Evolutionary conservation across 1,140 invertebrate genomes (phyloP).

Genomic region (Magallana gigas): DNA sequence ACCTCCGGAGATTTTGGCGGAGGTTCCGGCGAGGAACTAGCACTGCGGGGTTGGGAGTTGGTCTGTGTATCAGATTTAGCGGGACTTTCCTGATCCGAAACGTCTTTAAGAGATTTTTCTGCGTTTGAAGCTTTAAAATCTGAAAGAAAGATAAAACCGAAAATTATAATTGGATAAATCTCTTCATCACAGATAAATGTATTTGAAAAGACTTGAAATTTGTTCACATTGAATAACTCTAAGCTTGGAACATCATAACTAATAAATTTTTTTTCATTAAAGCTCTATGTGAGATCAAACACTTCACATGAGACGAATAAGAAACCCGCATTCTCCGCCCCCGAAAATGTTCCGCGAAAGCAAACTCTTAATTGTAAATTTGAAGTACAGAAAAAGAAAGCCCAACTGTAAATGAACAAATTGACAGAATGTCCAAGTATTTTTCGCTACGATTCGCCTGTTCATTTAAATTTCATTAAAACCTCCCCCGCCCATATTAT

Average conservation of each 20-base stretch:
- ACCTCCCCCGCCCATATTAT: conserved; percentile 1
- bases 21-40: not conserved
- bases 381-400: no score
- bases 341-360: not conserved
- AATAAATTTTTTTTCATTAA: no score
- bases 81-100: not conserved
- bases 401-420: not conserved
- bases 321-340: no score
- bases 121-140: conserved; percentile 28
- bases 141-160: not conserved
- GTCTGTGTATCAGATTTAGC: conserved; percentile 10
- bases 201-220: no score
- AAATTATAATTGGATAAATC: no score
- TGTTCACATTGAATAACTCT: no score
- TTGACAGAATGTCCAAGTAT: not conserved
- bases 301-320: no score
- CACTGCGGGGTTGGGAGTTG: not conserved
- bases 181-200: no score
- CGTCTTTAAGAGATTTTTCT: not conserved
- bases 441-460: conserved; percentile 18
- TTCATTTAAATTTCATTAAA: conserved; percentile 35
- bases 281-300: no score
- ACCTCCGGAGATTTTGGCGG: not conserved
- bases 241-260: no score
- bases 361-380: not conserved